phyloP scores from a whole-genome alignment of 1,140 invertebrate species.

The Tribolium madens region DNA sequence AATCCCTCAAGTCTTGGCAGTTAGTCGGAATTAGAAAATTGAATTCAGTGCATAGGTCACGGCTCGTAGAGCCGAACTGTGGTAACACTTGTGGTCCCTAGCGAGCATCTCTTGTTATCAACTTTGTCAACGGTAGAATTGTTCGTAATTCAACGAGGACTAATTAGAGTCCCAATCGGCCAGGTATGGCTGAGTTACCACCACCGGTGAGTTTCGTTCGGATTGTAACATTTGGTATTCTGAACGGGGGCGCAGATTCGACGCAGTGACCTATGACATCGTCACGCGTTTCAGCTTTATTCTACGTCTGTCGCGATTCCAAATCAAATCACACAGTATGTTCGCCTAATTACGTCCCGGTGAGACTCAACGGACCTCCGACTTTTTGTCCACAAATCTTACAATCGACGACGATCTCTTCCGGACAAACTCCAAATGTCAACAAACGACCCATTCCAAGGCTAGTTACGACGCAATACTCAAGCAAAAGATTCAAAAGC shows the following conservation, averaged over 20 bases:
- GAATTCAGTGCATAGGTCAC: conserved; percentile 42
- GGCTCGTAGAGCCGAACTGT: conserved; percentile 18
- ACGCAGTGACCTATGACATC: conserved; percentile 54
- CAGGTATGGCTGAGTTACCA: conserved; percentile 37
- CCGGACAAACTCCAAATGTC: conserved; percentile 7
- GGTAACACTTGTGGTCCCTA: conserved; percentile 30
- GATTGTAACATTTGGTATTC: conserved; percentile 50
- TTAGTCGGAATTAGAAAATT: conserved; percentile 40
- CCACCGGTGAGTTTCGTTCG: conserved; percentile 40
- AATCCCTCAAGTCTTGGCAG: not conserved
- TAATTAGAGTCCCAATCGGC: conserved; percentile 47
- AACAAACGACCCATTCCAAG: not conserved
- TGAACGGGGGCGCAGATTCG: conserved; percentile 34
- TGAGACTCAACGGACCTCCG: conserved; percentile 16
- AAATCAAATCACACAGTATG: conserved; percentile 54
- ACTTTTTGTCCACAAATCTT: conserved; percentile 32
- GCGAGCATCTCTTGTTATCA: conserved; percentile 30
- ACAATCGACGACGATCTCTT: not conserved
- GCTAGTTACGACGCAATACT: not conserved
- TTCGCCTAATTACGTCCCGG: conserved; percentile 42
- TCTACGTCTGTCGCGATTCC: conserved; percentile 46
- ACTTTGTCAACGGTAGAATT: conserved; percentile 47
- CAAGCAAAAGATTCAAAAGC: not conserved
- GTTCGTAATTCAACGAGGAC: conserved; percentile 48
- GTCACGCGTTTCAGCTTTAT: conserved; percentile 53